phyloP scores from a whole-genome alignment of 2,797 vertebrate species.

The Adelosebastes latens region DNA sequence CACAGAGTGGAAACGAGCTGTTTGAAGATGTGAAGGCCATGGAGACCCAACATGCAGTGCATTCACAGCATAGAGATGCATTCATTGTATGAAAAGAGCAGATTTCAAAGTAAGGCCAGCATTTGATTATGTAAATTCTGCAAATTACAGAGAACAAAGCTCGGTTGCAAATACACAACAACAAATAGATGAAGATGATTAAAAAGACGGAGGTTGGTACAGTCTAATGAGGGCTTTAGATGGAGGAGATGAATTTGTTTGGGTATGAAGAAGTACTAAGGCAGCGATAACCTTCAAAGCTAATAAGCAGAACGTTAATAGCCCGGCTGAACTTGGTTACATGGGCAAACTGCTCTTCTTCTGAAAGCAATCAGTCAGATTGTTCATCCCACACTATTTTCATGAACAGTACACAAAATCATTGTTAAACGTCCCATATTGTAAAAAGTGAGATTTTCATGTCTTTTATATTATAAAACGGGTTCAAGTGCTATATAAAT shows the following conservation, averaged over 20 bases:
- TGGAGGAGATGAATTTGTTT: constrained; percentile 1
- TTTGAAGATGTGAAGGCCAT: constrained; percentile 27
- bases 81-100: not conserved
- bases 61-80: not conserved
- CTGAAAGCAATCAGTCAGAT: not conserved
- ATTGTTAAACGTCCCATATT: not conserved
- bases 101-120: not conserved
- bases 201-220: not conserved
- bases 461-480: no score
- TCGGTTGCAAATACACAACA: no score
- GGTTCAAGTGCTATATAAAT: no score
- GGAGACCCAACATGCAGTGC: not conserved
- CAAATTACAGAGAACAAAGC: not conserved
- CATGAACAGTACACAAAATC: not conserved
- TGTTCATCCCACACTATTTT: not conserved
- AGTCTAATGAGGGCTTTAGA: constrained; percentile 6
- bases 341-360: not conserved
- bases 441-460: no score
- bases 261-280: not conserved
- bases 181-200: not conserved
- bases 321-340: not conserved
- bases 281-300: constrained; percentile 1
- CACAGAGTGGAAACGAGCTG: not conserved
- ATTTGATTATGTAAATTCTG: not conserved
- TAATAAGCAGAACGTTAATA: constrained; percentile 3